Evolutionary conservation across 2,888 invertebrate genomes (phyloP), one percentile per base, ranked within the genome.

Genomic region (Hylaea fasciaria): DNA sequence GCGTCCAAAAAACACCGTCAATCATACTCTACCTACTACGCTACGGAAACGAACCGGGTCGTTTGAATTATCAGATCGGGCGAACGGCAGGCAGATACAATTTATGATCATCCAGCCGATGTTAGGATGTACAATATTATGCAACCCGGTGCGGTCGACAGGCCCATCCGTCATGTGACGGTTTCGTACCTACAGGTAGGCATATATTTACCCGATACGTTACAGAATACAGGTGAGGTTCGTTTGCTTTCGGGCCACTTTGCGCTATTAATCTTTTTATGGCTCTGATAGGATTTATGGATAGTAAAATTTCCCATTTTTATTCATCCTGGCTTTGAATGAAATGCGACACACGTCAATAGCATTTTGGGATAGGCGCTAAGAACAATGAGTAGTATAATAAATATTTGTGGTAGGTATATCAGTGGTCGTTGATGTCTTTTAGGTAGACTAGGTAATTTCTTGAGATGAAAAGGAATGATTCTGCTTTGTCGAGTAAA

Each of bases 191-290:
- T n/a, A n/a, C n/a, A n/a, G n/a, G n/a, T 53, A 53, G 64, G 66
- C 57, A 40, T 14, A 32, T 52, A 71, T 79, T 81, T 77, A 64
- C 70, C 62, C 68, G 73, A 75, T 77, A 74, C 74, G 74, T 75
- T 75, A 72, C 57, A 58, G 28, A 62, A 50, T 52, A 52, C 57
- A 53, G 16, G 5, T 64, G 62, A 61, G 62, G 60, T 69, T 62
- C 56, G 51, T 37, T 40, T 46, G 43, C 54, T 29, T 64, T 49
- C 39, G 54, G 57, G 58, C 32, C 57, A 50, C 54, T 66, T 48
- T 40, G 14, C 29, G 57, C 59, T 49, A 59, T 60, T 64, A 64
- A 64, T 64, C 35, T 60, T 54, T 52, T 57, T 62, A 49, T 45
- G 57, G 58, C 43, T 43, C 53, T 44, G 50, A 46, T 57, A 43